Percentiles rank a stretch among this genome's conserved stretches.
phyloP scores from a whole-genome alignment of 2,888 invertebrate species.

The Meghimatium bilineatum region DNA sequence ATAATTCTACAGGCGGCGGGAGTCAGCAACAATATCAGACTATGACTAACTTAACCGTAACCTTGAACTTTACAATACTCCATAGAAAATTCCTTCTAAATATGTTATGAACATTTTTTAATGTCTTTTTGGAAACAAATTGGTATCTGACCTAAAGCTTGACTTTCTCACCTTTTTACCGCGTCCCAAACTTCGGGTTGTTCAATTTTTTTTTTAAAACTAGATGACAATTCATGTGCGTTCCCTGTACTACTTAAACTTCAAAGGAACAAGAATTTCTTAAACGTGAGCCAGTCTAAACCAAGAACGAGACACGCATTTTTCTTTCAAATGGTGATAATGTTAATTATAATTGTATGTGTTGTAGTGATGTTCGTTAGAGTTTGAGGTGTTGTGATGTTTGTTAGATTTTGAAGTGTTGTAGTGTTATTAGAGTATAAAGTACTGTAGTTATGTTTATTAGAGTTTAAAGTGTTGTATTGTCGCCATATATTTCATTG shows the following conservation, averaged over 20 bases:
- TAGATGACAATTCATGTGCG: neutral
- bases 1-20: neutral
- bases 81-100: neutral
- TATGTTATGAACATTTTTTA: neutral
- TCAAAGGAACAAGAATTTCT: too few relatives aligned
- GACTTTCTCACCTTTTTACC: neutral
- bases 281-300: too few relatives aligned
- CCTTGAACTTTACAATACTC: neutral
- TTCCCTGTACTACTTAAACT: constrained; percentile 10
- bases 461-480: too few relatives aligned
- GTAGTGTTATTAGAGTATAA: too few relatives aligned
- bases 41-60: neutral
- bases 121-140: neutral
- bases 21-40: neutral
- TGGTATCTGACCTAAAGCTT: neutral
- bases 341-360: neutral
- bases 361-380: too few relatives aligned
- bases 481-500: too few relatives aligned
- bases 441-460: too few relatives aligned
- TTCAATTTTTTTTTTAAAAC: neutral
- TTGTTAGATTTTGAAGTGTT: too few relatives aligned
- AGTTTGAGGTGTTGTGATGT: too few relatives aligned
- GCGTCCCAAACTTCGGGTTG: neutral
- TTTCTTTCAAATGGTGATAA: constrained; percentile 4
- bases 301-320: neutral